A percentile compares a stretch with the other conserved stretches of the same genome.
phyloP scores from a whole-genome alignment of 2,113 vertebrate genomes.

The Myiozetetes cayanensis region DNA sequence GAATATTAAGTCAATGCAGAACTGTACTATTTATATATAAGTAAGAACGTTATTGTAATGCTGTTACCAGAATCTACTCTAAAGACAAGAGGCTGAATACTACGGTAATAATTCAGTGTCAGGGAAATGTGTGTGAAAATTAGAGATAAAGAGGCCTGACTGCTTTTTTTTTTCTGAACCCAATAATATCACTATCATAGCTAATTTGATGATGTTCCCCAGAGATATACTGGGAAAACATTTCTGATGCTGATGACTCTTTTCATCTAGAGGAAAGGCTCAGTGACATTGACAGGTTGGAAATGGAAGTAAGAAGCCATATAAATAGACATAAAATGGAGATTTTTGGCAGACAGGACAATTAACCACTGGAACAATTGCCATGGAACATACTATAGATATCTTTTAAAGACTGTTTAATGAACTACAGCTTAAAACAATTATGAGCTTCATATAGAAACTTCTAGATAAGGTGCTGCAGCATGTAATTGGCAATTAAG shows the following conservation, averaged over 20 bases:
- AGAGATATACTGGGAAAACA: neutral
- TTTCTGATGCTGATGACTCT: neutral
- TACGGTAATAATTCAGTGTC: neutral
- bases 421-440: neutral
- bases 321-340: neutral
- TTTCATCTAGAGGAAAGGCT: neutral
- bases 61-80: neutral
- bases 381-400: neutral
- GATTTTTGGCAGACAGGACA: neutral
- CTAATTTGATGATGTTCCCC: neutral
- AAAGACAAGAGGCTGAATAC: neutral
- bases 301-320: neutral
- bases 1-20: neutral
- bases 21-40: neutral
- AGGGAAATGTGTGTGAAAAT: neutral
- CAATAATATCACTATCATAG: neutral
- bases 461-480: neutral
- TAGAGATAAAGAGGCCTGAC: neutral
- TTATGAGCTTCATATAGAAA: neutral
- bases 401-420: neutral
- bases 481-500: neutral
- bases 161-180: neutral
- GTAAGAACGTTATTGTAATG: neutral
- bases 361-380: neutral
- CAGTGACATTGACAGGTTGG: neutral